phyloP scores from a whole-genome alignment of 92 coral and sea anemone genomes.

The Diadumene lineata region DNA sequence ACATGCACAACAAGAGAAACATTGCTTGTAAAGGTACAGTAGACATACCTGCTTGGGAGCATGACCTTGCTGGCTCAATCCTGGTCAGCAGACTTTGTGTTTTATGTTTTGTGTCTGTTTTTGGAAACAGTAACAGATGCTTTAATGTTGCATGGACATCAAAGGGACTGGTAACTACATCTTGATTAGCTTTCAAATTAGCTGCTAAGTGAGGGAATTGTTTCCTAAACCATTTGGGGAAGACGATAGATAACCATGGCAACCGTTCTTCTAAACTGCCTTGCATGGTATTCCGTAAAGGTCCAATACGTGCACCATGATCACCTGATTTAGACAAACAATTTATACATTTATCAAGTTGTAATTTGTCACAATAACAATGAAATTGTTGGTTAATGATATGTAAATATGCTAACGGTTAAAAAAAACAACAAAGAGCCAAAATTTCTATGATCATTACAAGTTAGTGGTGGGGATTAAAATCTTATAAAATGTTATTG shows the following conservation, averaged over 20 bases:
- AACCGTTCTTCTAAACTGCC: slow-evolving; percentile 75
- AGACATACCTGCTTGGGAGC: slow-evolving; percentile 61
- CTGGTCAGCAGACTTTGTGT: slow-evolving; percentile 64
- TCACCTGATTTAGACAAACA: slow-evolving; percentile 65
- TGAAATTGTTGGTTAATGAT: neutral
- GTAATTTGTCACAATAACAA: neutral
- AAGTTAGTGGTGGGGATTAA: no score
- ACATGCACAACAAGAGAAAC: no score
- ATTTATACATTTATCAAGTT: neutral
- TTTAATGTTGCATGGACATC: slow-evolving; percentile 73
- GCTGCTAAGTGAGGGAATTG: slow-evolving; percentile 52
- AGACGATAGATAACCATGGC: slow-evolving; percentile 71
- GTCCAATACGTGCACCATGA: slow-evolving; percentile 79
- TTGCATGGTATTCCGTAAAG: slow-evolving; percentile 73
- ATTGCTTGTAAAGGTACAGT: no score
- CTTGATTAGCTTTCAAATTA: slow-evolving; percentile 53
- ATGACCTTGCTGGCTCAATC: slow-evolving; percentile 46
- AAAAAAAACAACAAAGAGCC: no score
- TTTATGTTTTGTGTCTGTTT: slow-evolving; percentile 34
- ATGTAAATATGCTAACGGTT: no score
- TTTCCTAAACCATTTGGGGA: slow-evolving; percentile 71
- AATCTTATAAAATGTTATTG: no score
- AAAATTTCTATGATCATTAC: no score
- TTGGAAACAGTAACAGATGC: slow-evolving; percentile 55
- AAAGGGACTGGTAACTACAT: slow-evolving; percentile 61